Percentiles rank a stretch among this genome's conserved stretches.
Conservation (phyloP, 2,797 vertebrate genomes). For the Spea hammondii region DNA sequence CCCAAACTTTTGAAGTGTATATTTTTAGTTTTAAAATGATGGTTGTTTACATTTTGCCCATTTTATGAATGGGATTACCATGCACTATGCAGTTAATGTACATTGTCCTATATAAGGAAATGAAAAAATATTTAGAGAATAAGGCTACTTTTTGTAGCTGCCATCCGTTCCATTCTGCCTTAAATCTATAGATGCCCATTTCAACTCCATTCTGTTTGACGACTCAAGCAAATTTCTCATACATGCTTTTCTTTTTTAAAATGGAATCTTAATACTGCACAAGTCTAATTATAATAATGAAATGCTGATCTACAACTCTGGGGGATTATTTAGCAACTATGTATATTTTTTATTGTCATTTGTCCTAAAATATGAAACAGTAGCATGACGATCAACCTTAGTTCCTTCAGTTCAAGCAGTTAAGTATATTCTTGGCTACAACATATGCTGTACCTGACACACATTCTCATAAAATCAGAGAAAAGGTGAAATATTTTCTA, state of each 20-base stretch:
- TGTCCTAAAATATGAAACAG: neutral
- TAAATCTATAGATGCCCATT: neutral
- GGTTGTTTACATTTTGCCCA: constrained; percentile 38
- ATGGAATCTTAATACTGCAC: neutral
- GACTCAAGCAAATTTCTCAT: neutral
- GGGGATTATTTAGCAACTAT: neutral
- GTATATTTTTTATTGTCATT: neutral
- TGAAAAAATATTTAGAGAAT: neutral
- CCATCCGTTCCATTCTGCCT: neutral
- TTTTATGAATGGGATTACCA: constrained; percentile 36
- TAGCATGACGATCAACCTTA: neutral
- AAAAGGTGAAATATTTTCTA: constrained; percentile 14
- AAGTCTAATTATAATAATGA: neutral
- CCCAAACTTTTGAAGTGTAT: too few relatives aligned
- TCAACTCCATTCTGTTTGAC: neutral
- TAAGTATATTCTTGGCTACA: constrained; percentile 24
- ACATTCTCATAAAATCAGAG: neutral
- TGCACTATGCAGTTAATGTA: constrained; percentile 39
- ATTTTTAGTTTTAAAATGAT: constrained; percentile 19
- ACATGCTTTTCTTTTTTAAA: neutral
- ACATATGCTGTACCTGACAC: constrained; percentile 15
- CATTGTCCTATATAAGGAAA: constrained; percentile 4
- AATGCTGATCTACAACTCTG: neutral
- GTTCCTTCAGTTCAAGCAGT: constrained; percentile 1
- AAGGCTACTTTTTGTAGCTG: neutral